Evolutionary conservation across 2,113 vertebrate genomes (phyloP).

Genomic region (Gulo gulo): DNA sequence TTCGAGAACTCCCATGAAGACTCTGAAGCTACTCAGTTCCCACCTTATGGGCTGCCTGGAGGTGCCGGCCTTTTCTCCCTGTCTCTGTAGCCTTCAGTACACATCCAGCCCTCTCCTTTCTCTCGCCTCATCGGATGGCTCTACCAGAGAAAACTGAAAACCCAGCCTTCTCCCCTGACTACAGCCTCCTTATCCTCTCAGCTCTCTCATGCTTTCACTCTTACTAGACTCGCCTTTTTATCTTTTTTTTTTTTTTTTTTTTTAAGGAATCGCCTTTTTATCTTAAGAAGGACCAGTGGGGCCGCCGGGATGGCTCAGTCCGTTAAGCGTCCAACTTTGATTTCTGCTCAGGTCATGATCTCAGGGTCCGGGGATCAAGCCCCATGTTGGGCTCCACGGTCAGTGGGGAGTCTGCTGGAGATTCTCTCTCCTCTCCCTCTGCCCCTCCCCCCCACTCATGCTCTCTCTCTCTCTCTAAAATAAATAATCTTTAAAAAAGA

Average conservation of each 20-base stretch:
- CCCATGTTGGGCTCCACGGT: neutral
- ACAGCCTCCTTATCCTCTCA: neutral
- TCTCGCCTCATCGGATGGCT: neutral
- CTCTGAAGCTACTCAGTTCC: neutral
- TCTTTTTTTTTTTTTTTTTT: neutral
- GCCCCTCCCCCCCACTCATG: neutral
- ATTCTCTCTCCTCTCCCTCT: too few relatives aligned
- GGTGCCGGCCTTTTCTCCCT: neutral
- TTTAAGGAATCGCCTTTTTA: neutral
- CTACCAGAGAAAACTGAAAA: neutral
- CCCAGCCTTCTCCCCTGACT: neutral
- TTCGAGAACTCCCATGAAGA: neutral
- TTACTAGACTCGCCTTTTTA: neutral
- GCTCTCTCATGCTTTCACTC: neutral
- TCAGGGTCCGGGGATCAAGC: neutral
- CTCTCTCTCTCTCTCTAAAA: neutral
- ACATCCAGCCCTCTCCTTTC: neutral
- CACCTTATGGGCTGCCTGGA: neutral
- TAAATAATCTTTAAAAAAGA: neutral
- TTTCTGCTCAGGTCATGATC: neutral
- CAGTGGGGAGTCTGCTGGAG: neutral
- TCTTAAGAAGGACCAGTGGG: neutral
- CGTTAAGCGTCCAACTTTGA: neutral
- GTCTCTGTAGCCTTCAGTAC: neutral
- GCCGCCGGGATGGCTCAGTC: neutral